A percentile compares a stretch with the other conserved stretches of the same genome.
Evolutionary conservation across 2,888 invertebrate genomes (phyloP).

Genomic region (Apotomis capreana): DNA sequence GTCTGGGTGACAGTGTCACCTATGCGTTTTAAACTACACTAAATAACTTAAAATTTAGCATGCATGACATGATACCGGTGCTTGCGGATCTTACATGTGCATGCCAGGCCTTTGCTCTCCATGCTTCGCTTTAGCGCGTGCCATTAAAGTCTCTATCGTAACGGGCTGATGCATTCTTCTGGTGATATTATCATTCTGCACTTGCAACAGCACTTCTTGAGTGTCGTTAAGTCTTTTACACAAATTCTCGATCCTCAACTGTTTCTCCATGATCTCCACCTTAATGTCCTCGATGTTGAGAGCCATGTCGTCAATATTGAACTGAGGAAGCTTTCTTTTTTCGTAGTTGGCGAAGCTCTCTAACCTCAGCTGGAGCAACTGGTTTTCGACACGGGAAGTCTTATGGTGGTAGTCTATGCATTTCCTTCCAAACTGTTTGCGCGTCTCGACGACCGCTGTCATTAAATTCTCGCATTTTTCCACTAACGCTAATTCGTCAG

Average conservation of each 20-base stretch:
- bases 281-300: slow-evolving; percentile 64
- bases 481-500: slow-evolving; percentile 57
- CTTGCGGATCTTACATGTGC: background rate
- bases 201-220: slow-evolving; percentile 61
- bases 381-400: slow-evolving; percentile 63
- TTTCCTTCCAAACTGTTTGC: slow-evolving; percentile 72
- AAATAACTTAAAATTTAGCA: too few relatives aligned
- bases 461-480: slow-evolving; percentile 73
- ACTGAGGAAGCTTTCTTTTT: slow-evolving; percentile 59
- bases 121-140: slow-evolving; percentile 57
- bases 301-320: slow-evolving; percentile 51
- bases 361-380: slow-evolving; percentile 66
- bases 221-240: slow-evolving; percentile 59
- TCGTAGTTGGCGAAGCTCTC: slow-evolving; percentile 62
- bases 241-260: slow-evolving; percentile 55
- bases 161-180: slow-evolving; percentile 60
- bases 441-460: slow-evolving; percentile 74
- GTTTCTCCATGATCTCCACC: slow-evolving; percentile 55
- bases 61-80: too few relatives aligned
- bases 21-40: too few relatives aligned
- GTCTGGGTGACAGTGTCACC: too few relatives aligned
- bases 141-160: slow-evolving; percentile 60
- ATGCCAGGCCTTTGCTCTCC: background rate
- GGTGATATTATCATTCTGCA: slow-evolving; percentile 61
- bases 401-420: slow-evolving; percentile 70